A percentile compares a stretch with the other conserved stretches of the same genome.
Conservation (phyloP, 2,888 invertebrate genomes). For the Perizoma flavofasciatum region DNA sequence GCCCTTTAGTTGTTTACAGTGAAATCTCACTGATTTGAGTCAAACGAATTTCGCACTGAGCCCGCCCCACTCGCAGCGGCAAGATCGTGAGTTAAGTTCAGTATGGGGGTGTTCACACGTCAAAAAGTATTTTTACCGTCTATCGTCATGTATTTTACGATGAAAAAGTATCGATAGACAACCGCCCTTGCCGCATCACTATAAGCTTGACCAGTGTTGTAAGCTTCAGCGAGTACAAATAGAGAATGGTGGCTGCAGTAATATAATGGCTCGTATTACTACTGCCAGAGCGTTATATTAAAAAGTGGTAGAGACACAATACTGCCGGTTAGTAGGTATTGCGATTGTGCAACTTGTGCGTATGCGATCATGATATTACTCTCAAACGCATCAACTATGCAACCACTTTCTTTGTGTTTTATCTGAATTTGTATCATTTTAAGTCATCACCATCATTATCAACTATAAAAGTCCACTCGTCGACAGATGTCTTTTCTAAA, state of each 20-base stretch:
- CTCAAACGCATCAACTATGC: conserved; percentile 1
- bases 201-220: conserved; percentile 50
- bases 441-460: too few relatives aligned
- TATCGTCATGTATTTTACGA: too few relatives aligned
- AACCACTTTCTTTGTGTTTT: neutral
- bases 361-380: conserved; percentile 8
- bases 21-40: too few relatives aligned
- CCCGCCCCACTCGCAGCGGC: too few relatives aligned
- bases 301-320: conserved; percentile 47
- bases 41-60: too few relatives aligned
- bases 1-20: too few relatives aligned
- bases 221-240: conserved; percentile 71
- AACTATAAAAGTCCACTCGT: too few relatives aligned
- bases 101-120: too few relatives aligned
- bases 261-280: conserved; percentile 59
- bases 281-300: conserved; percentile 65
- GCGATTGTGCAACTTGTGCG: conserved; percentile 22
- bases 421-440: too few relatives aligned
- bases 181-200: conserved; percentile 42
- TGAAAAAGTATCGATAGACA: conserved; percentile 22
- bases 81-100: too few relatives aligned
- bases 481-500: too few relatives aligned
- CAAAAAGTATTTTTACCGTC: too few relatives aligned
- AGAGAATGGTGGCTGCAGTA: conserved; percentile 69
- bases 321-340: conserved; percentile 11